Percentiles rank a stretch among this genome's conserved stretches.
These are phyloP conservation scores for Hoplias malabaricus DNA, from an alignment of 2,113 vertebrate species.

Conservation along the genomic window DNA sequence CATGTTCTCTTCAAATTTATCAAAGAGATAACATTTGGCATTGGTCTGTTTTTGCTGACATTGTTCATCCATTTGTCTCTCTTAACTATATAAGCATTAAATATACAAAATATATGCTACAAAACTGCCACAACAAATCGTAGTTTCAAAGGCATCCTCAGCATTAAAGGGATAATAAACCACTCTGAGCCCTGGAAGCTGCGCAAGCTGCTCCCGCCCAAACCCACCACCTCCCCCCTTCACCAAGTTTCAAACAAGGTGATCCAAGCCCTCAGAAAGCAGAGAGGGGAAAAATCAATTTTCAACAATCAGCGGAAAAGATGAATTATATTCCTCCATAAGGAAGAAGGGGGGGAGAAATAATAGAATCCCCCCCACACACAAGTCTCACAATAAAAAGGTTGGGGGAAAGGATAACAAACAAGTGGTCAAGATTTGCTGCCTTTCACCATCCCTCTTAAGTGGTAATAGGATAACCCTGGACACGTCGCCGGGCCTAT, in stretches of 20 bases:
- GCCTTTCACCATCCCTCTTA: conserved; percentile 98
- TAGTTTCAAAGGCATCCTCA: too few species aligned
- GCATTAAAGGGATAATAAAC: not conserved
- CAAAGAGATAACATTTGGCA: too few species aligned
- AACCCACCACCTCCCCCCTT: not conserved
- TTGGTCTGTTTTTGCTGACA: too few species aligned
- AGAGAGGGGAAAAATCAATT: conserved; percentile 67
- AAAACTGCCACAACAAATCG: too few species aligned
- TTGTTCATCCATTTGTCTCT: too few species aligned
- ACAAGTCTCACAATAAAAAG: conserved; percentile 72
- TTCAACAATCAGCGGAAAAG: conserved; percentile 77
- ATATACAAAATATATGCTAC: too few species aligned
- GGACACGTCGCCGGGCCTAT: conserved; percentile 93
- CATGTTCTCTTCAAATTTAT: too few species aligned
- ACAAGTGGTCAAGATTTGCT: conserved; percentile 92
- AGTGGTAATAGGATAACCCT: conserved; percentile 99
- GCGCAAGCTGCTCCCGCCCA: not conserved
- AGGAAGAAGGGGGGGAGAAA: conserved; percentile 78
- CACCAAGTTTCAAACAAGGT: conserved; percentile 19
- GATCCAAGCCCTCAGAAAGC: conserved; percentile 59
- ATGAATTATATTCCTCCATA: conserved; percentile 89
- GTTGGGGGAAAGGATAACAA: conserved; percentile 77
- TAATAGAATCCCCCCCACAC: conserved; percentile 81
- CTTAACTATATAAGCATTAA: too few species aligned
- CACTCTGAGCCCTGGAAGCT: not conserved